A percentile compares a stretch with the other conserved stretches of the same genome.
Conservation (phyloP, 1,140 invertebrate species). For the Cydia strobilella region DNA sequence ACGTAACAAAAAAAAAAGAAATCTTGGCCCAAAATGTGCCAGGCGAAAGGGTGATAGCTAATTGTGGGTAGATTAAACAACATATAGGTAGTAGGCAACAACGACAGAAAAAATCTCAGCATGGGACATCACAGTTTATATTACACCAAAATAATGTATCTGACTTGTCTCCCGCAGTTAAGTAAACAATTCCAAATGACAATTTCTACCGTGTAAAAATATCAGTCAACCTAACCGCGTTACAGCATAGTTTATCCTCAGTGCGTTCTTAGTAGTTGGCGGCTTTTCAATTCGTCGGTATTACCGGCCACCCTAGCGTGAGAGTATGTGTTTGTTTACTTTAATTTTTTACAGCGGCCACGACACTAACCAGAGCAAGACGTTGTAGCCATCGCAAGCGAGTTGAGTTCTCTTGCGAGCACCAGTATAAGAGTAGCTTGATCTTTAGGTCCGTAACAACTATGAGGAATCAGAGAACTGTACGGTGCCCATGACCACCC, state of each 20-base stretch:
- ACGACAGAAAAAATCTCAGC: background rate
- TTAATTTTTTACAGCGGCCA: slow-evolving; percentile 28
- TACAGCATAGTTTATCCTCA: background rate
- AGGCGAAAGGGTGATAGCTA: too few relatives aligned
- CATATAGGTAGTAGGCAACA: background rate
- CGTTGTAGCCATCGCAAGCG: background rate
- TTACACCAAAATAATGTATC: slow-evolving; percentile 26
- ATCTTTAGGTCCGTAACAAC: too few relatives aligned
- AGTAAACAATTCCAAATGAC: slow-evolving; percentile 26
- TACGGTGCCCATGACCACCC: too few relatives aligned
- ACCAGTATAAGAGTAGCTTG: background rate
- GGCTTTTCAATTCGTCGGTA: background rate
- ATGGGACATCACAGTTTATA: slow-evolving; percentile 25
- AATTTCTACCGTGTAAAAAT: slow-evolving; percentile 19
- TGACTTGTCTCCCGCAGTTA: slow-evolving; percentile 20
- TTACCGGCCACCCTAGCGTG: slow-evolving; percentile 27
- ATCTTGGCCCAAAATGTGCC: too few relatives aligned
- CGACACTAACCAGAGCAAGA: slow-evolving; percentile 31
- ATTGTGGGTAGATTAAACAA: too few relatives aligned
- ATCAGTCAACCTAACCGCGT: background rate
- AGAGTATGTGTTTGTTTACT: slow-evolving; percentile 32
- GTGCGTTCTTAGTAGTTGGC: background rate
- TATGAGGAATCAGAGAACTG: too few relatives aligned
- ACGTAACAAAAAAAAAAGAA: too few relatives aligned
- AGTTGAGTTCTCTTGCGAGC: background rate